Evolutionary conservation across 2,113 vertebrate species (phyloP), one percentile per base, ranked within the genome.

Genomic region (Anseranas semipalmata): DNA sequence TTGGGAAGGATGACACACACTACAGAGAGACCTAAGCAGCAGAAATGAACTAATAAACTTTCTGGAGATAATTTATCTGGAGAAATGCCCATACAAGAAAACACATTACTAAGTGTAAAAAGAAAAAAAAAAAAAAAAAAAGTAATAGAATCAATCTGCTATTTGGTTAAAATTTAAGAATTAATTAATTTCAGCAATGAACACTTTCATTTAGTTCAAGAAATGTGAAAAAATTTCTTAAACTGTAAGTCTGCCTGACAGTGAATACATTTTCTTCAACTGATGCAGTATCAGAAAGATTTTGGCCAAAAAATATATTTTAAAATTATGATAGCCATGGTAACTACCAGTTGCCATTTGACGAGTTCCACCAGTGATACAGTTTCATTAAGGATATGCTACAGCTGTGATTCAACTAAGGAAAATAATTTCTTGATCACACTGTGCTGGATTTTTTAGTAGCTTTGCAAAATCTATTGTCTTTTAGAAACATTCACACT

Each of bases 271-370:
- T 93, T 95, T 50, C 33, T 89, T 95, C 37, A 63, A 33, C 9
- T 90, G 72, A 83, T 83, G 15, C 12, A 58, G 8, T n/a, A 81
- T 68, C 63, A 46, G 67, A 91, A 96, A 94, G 21, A 63, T 89
- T 68, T 84, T 43, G 66, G 67, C 9, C 4, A 68, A 83, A 89
- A 95, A 85, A 91, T 59, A 63, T n/a, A 52, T 21, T 86, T 92
- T 3, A 68, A 96, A 95, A 96, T 85, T 85, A 75, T 93, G 24
- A 97, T 96, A 94, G 52, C 85, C 79, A 94, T 96, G 78, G 87
- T 65, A 95, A 97, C 82, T 93, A 63, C 32, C 55, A 91, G 73
- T 58, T 96, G 37, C 35, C 63, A 25, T 72, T 74, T 14, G 89
- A 79, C 15, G 41, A 81, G 33, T 89, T 87, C 45, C 33, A 89